These are phyloP conservation scores for Smutsia gigantea DNA, from an alignment of 2,797 vertebrate genomes.

Conservation along the genomic window DNA sequence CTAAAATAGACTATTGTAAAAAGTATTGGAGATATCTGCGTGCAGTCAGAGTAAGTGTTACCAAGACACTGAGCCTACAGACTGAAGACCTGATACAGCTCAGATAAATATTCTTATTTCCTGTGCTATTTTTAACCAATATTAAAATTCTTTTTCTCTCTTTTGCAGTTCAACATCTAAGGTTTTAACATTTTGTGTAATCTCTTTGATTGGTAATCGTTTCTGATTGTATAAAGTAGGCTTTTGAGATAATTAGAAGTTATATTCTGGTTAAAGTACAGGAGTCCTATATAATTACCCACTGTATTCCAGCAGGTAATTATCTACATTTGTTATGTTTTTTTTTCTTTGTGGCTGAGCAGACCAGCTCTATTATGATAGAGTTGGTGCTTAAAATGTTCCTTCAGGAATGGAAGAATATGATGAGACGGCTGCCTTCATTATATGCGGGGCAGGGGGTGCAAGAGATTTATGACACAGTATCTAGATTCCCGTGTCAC, in stretches of 20 bases:
- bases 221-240: constrained; percentile 54
- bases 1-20: neutral
- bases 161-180: constrained; percentile 48
- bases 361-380: constrained; percentile 8
- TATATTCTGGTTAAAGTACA: constrained; percentile 11
- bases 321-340: constrained; percentile 48
- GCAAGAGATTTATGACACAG: neutral
- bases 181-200: constrained; percentile 42
- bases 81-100: neutral
- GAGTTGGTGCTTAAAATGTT: neutral
- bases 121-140: constrained; percentile 51
- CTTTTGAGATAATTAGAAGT: constrained; percentile 60
- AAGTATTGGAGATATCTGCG: neutral
- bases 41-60: neutral
- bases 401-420: neutral
- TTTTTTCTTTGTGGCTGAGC: constrained; percentile 43
- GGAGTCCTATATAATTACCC: constrained; percentile 47
- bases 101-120: neutral
- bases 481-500: neutral
- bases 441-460: neutral
- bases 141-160: constrained; percentile 39
- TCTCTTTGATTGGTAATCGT: constrained; percentile 56
- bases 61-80: neutral
- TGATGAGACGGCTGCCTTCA: neutral
- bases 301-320: constrained; percentile 22